These are phyloP conservation scores for Ascidia mentula DNA, from an alignment of 23 tunicate genomes.

Conservation along the genomic window DNA sequence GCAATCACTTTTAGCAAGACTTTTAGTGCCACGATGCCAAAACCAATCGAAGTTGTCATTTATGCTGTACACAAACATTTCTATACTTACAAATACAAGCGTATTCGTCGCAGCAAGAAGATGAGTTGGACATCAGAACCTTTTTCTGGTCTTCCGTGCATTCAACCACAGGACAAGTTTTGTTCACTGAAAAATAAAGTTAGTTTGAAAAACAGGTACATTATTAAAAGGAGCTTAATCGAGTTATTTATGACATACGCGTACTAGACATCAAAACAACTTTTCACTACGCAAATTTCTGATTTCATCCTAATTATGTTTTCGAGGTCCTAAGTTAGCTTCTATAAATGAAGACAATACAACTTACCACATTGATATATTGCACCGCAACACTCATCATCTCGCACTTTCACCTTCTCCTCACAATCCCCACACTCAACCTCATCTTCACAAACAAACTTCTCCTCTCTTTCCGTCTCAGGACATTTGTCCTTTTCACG, in stretches of 20 bases:
- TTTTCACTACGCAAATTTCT: too few relatives aligned
- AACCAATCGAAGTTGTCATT: background rate
- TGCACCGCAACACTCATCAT: constrained; percentile 25
- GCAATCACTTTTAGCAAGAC: too few relatives aligned
- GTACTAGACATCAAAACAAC: too few relatives aligned
- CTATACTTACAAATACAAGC: background rate
- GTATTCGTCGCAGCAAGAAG: background rate
- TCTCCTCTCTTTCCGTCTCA: constrained; percentile 12
- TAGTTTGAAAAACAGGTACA: too few relatives aligned
- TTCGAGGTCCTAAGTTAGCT: too few relatives aligned
- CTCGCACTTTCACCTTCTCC: background rate
- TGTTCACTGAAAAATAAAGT: background rate
- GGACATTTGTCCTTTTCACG: constrained; percentile 20
- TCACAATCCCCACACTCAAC: constrained; percentile 19
- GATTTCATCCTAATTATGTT: too few relatives aligned
- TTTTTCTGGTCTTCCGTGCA: background rate
- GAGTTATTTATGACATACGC: too few relatives aligned
- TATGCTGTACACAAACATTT: background rate
- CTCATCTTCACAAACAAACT: background rate
- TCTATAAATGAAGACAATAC: too few relatives aligned
- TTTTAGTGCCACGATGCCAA: background rate
- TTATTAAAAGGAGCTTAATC: too few relatives aligned
- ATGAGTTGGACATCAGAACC: background rate
- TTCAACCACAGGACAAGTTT: background rate
- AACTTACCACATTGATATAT: constrained; percentile 24